Conservation (phyloP, 2,888 invertebrate species). For the Drosophila aldrichi region DNA sequence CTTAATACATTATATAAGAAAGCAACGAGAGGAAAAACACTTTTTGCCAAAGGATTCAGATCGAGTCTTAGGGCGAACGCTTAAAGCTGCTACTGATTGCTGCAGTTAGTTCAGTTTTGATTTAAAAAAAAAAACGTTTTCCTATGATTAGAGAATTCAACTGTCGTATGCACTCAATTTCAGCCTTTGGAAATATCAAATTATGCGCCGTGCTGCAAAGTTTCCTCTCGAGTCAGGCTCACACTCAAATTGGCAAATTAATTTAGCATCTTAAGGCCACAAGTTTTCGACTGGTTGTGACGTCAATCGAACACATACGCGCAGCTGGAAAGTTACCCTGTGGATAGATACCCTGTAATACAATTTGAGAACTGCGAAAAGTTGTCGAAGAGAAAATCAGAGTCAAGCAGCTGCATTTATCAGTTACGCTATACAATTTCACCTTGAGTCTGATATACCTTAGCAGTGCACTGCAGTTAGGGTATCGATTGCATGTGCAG, state of each 20-base stretch:
- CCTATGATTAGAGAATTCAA: not conserved
- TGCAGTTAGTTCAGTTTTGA: not conserved
- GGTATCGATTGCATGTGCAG: conserved; percentile 18
- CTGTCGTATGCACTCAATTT: not conserved
- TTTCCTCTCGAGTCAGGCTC: conserved; percentile 6
- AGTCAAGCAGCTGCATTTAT: not conserved
- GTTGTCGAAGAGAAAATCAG: not conserved
- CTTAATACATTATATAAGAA: not conserved
- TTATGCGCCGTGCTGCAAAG: conserved; percentile 12
- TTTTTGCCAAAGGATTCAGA: not conserved
- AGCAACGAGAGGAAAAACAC: not conserved
- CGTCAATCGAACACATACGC: conserved; percentile 19
- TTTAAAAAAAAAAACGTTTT: not conserved
- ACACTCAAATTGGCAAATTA: conserved; percentile 50
- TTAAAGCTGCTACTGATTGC: not conserved
- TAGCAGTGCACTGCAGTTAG: not conserved
- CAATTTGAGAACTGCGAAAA: not conserved
- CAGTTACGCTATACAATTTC: not conserved
- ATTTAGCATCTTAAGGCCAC: conserved; percentile 45
- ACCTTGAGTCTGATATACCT: not conserved
- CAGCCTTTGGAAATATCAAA: not conserved
- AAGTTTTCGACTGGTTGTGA: conserved; percentile 44
- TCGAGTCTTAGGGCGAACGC: not conserved
- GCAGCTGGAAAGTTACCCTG: not conserved
- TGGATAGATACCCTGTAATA: not conserved